Conservation (phyloP, 2,113 vertebrate species). For the Columba janthina region DNA sequence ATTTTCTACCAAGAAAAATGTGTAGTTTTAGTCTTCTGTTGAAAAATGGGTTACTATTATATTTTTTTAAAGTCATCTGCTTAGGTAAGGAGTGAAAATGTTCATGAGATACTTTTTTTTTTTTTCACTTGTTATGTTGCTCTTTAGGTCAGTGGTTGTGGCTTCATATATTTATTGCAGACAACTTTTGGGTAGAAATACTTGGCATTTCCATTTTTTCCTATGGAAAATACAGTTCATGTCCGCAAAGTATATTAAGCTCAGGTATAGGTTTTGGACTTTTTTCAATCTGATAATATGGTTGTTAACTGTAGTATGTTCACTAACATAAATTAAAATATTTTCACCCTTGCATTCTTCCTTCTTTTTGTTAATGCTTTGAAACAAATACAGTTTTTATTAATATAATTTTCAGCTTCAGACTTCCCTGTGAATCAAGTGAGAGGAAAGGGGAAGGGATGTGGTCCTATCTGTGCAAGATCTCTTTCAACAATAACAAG, state of each 20-base stretch:
- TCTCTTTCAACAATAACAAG: not conserved
- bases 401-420: not conserved
- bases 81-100: not conserved
- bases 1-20: not conserved
- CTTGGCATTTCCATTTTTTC: not conserved
- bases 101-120: accelerated
- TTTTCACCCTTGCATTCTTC: not conserved
- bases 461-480: not conserved
- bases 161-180: not conserved
- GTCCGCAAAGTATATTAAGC: not conserved
- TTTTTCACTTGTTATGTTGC: not conserved
- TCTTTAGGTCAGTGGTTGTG: slow-evolving; percentile 36
- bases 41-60: not conserved
- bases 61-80: not conserved
- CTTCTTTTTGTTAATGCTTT: not conserved
- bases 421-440: not conserved
- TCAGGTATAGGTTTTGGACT: not conserved
- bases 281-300: not conserved
- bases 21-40: accelerated
- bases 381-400: not conserved
- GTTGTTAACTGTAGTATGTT: not conserved
- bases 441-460: not conserved
- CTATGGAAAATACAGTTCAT: not conserved
- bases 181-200: not conserved
- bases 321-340: not conserved